These are phyloP conservation scores for Sceloporus undulatus DNA, from an alignment of 2,113 vertebrate species.

Conservation along the genomic window DNA sequence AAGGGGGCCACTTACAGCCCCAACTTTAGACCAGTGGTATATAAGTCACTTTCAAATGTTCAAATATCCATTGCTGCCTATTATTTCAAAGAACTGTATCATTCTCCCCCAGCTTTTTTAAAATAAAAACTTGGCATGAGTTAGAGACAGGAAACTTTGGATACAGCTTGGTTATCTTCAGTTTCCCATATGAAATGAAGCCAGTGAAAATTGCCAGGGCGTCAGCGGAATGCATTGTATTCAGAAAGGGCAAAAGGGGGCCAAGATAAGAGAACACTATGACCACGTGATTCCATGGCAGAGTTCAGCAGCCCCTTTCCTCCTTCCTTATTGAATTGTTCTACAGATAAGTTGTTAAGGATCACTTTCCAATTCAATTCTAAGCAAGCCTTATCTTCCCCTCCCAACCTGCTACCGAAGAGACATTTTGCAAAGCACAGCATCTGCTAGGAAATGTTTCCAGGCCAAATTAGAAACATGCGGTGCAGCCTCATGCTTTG, in stretches of 20 bases:
- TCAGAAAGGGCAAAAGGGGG: background rate
- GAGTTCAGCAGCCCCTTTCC: background rate
- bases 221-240: background rate
- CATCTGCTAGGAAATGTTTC: slow-evolving; percentile 47
- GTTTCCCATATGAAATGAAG: background rate
- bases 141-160: rapidly evolving
- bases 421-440: slow-evolving; percentile 41
- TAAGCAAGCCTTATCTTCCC: slow-evolving; percentile 20
- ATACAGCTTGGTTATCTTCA: background rate
- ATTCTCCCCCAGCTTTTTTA: background rate
- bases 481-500: background rate
- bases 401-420: background rate
- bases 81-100: background rate
- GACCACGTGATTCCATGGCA: background rate
- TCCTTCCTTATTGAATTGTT: slow-evolving; percentile 10
- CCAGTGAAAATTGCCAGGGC: background rate
- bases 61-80: background rate
- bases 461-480: slow-evolving; percentile 23
- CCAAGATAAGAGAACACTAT: slow-evolving; percentile 6
- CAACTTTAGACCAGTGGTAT: too few species aligned
- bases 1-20: too few species aligned
- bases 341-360: background rate
- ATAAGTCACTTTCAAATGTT: background rate
- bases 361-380: slow-evolving; percentile 25
- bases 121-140: background rate